Conservation (phyloP, 1,140 invertebrate species). For the Tetraneura akinire region DNA sequence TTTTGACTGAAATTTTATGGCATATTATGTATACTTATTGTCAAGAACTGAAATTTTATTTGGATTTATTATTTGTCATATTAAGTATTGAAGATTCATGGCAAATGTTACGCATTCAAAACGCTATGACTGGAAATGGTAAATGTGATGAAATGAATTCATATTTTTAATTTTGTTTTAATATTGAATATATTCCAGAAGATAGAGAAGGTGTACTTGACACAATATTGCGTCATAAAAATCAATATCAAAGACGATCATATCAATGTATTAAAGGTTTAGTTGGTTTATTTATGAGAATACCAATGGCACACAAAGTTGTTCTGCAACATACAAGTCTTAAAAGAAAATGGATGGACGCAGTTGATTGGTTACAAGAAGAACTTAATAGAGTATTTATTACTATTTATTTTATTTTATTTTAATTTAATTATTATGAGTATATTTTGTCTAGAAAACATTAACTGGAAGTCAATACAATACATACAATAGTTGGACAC, state of each 20-base stretch:
- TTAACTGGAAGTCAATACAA: constrained; percentile 71
- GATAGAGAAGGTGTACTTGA: constrained; percentile 92
- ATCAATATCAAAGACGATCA: constrained; percentile 92
- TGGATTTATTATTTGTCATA: constrained; percentile 85
- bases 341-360: constrained; percentile 81
- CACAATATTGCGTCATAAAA: constrained; percentile 87
- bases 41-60: constrained; percentile 88
- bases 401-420: constrained; percentile 48
- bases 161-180: constrained; percentile 14
- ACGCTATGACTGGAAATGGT: constrained; percentile 77
- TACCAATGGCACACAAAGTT: constrained; percentile 73
- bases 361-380: constrained; percentile 93
- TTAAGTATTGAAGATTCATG: constrained; percentile 91
- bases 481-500: constrained; percentile 90
- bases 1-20: constrained; percentile 88
- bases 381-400: constrained; percentile 78
- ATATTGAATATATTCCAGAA: constrained; percentile 71
- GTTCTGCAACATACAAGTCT: constrained; percentile 76
- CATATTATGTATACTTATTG: constrained; percentile 93
- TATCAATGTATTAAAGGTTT: constrained; percentile 97
- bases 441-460: constrained; percentile 63
- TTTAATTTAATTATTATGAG: constrained; percentile 41
- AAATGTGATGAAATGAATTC: constrained; percentile 51
- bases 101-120: constrained; percentile 90
- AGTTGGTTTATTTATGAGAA: constrained; percentile 85